phyloP scores from a whole-genome alignment of 2,888 invertebrate species.

The Petrolisthes manimaculis region DNA sequence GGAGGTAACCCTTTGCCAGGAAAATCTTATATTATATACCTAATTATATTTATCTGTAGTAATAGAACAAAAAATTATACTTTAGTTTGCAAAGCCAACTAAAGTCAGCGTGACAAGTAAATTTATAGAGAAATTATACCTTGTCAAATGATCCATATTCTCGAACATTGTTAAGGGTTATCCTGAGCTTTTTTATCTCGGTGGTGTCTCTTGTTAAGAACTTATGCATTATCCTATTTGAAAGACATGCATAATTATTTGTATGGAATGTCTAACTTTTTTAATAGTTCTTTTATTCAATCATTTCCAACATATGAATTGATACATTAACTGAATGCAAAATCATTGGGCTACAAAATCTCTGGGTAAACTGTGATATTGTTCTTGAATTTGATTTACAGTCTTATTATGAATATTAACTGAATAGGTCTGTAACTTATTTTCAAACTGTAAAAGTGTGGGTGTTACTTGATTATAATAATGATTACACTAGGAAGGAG shows the following conservation, averaged over 20 bases:
- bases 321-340: too few species aligned
- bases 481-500: too few species aligned
- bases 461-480: neutral
- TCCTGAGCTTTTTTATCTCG: too few species aligned
- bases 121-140: conserved; percentile 28
- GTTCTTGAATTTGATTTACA: conserved; percentile 25
- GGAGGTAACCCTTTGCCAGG: neutral
- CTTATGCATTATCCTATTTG: too few species aligned
- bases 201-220: too few species aligned
- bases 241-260: too few species aligned
- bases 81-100: conserved; percentile 8
- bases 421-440: neutral
- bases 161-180: too few species aligned
- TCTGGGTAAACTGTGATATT: neutral
- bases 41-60: neutral
- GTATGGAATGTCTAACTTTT: too few species aligned
- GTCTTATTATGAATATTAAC: conserved; percentile 9
- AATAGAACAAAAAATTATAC: neutral
- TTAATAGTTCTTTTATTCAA: too few species aligned
- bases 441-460: neutral
- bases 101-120: neutral
- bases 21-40: neutral
- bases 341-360: too few species aligned
- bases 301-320: too few species aligned
- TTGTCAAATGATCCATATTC: neutral